Conservation (phyloP, 2,113 vertebrate species). For the Dolichotis patagonum region DNA sequence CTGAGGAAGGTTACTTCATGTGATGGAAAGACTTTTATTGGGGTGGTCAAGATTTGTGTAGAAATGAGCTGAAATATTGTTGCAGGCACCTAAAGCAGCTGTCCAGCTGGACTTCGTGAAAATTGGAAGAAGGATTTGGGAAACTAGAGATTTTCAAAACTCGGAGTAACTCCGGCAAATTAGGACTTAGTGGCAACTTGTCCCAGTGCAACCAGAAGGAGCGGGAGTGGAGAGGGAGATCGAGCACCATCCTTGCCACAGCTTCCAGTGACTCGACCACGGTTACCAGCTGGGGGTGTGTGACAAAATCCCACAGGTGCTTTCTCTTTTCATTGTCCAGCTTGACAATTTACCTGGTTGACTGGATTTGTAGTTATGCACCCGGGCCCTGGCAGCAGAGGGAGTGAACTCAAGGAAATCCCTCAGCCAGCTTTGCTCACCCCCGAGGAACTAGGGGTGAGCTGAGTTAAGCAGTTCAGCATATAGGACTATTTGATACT, state of each 20-base stretch:
- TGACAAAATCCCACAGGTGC: not conserved
- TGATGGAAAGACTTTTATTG: not conserved
- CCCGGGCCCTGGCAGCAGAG: conserved; percentile 55
- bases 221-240: not conserved
- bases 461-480: not conserved
- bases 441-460: conserved; percentile 72
- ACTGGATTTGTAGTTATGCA: conserved; percentile 74
- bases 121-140: not conserved
- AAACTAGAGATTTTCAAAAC: not conserved
- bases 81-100: not conserved
- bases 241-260: not conserved
- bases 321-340: conserved; percentile 51
- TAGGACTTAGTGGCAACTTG: not conserved
- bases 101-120: not conserved
- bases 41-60: not conserved
- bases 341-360: conserved; percentile 68
- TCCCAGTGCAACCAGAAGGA: not conserved
- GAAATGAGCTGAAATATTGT: conserved; percentile 1
- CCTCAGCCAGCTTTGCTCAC: conserved; percentile 69
- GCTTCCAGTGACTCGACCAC: not conserved
- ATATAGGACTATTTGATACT: conserved; percentile 37
- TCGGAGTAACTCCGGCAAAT: not conserved
- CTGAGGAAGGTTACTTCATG: not conserved
- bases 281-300: not conserved
- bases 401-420: conserved; percentile 70